Conservation (phyloP, 2,888 invertebrate species). For the Brenthis ino region DNA sequence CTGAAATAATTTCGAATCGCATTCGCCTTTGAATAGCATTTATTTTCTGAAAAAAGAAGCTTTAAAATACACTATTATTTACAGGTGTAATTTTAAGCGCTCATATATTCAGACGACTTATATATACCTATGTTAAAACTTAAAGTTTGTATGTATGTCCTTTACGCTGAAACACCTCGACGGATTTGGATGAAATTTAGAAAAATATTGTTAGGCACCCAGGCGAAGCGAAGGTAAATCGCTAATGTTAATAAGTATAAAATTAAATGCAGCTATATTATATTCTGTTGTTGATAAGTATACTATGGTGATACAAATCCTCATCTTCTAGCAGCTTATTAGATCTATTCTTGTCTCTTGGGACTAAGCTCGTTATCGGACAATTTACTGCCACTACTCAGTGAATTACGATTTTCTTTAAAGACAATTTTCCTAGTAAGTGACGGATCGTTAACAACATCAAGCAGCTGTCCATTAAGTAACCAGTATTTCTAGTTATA, state of each 20-base stretch:
- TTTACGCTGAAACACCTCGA: neutral
- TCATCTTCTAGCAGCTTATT: conserved; percentile 2
- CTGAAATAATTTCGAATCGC: no score
- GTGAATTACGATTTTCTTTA: conserved; percentile 5
- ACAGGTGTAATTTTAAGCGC: no score
- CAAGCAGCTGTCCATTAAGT: no score
- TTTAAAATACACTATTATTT: no score
- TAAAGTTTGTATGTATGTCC: neutral
- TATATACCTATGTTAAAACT: neutral
- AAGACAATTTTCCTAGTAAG: neutral
- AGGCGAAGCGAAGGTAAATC: no score
- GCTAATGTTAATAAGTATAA: no score
- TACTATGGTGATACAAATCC: neutral
- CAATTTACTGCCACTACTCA: conserved; percentile 7
- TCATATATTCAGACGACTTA: neutral
- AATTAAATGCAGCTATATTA: no score
- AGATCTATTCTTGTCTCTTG: conserved; percentile 10
- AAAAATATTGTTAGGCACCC: neutral
- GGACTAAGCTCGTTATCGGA: conserved; percentile 9
- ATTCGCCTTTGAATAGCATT: no score
- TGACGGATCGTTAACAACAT: neutral
- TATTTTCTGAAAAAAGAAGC: no score
- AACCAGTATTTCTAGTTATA: no score
- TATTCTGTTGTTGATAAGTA: neutral
- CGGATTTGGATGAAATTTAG: neutral